A percentile compares a stretch with the other conserved stretches of the same genome.
Evolutionary conservation across 2,797 vertebrate species (phyloP).

Genomic region (Coreius guichenoti): DNA sequence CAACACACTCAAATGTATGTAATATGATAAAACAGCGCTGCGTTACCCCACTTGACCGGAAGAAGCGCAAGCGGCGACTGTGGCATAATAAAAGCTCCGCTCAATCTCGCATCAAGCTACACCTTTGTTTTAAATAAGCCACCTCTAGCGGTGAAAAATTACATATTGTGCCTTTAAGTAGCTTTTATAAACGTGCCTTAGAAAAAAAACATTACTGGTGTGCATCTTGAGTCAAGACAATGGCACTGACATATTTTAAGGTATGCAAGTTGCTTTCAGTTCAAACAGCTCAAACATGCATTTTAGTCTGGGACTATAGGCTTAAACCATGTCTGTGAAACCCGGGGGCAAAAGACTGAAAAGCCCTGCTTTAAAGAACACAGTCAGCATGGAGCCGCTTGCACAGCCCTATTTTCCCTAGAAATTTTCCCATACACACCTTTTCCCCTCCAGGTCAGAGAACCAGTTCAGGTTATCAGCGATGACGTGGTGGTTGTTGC

Average conservation of each 20-base stretch:
- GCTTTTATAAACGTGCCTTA: not conserved
- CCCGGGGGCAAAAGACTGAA: no score
- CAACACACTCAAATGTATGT: no score
- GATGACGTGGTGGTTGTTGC: slow-evolving; percentile 90
- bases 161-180: not conserved
- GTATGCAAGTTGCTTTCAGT: not conserved
- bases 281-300: not conserved
- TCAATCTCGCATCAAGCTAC: no score
- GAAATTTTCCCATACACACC: slow-evolving; percentile 71
- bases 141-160: no score
- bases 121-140: no score
- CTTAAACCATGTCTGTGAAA: not conserved
- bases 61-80: no score
- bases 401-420: not conserved
- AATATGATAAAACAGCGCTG: no score
- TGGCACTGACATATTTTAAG: not conserved
- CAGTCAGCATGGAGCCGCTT: not conserved
- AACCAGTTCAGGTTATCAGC: slow-evolving; percentile 97
- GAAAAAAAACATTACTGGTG: not conserved
- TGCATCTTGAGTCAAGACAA: not conserved
- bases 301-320: not conserved
- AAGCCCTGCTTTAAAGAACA: not conserved
- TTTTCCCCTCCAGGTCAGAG: slow-evolving; percentile 90
- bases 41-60: no score
- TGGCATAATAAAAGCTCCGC: no score